Evolutionary conservation across 2,888 invertebrate genomes (phyloP).

Genomic region (Sarcophaga carnaria): DNA sequence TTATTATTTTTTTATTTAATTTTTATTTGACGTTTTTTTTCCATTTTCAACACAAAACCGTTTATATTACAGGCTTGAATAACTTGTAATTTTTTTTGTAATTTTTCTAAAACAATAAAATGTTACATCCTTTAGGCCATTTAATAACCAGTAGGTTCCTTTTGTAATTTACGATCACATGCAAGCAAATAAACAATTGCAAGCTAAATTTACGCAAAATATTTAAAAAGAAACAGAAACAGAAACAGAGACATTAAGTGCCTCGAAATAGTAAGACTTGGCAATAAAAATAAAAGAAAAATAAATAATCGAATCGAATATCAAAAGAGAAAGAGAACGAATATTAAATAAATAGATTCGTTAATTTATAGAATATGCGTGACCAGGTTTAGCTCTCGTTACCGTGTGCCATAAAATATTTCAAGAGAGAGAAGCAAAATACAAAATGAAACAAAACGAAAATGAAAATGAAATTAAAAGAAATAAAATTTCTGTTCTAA

Average conservation of each 20-base stretch:
- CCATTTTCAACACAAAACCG: too few species aligned
- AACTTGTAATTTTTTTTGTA: too few species aligned
- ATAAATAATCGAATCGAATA: too few species aligned
- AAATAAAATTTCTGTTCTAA: too few species aligned
- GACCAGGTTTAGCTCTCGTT: slow-evolving; percentile 56
- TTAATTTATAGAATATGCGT: slow-evolving; percentile 62
- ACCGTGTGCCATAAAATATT: slow-evolving; percentile 47
- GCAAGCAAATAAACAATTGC: slow-evolving; percentile 47
- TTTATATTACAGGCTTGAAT: too few species aligned
- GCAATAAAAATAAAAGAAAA: too few species aligned
- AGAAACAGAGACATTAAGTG: slow-evolving; percentile 16
- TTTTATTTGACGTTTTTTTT: too few species aligned
- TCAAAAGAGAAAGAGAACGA: too few species aligned
- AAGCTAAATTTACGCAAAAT: slow-evolving; percentile 29
- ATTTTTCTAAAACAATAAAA: neutral
- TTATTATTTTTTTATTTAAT: too few species aligned
- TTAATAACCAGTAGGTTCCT: slow-evolving; percentile 51
- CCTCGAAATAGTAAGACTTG: slow-evolving; percentile 23
- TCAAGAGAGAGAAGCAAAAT: too few species aligned
- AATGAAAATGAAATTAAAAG: too few species aligned
- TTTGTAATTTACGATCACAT: slow-evolving; percentile 45
- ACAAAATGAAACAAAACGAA: too few species aligned
- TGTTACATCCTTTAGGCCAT: slow-evolving; percentile 29
- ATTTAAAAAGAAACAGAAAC: neutral
- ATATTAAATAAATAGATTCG: slow-evolving; percentile 48